Evolutionary conservation across 2,888 invertebrate genomes (phyloP), one percentile per base, ranked within the genome.

Genomic region (Chrysolina haemoptera): DNA sequence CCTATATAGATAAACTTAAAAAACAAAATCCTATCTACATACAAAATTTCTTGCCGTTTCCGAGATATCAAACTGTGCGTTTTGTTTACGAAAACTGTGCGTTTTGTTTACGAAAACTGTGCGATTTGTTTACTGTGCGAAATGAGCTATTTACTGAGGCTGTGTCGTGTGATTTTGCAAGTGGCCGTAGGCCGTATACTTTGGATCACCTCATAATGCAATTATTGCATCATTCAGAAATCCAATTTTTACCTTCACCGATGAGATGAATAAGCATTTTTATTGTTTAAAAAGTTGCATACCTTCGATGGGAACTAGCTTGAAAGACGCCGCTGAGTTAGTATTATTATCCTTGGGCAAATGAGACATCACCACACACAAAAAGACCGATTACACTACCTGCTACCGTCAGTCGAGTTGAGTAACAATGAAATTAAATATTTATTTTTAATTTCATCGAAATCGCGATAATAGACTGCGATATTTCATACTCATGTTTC

Each of bases 241-340:
- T 18, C 16, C 4, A 18, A 1, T 18, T 10, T 5, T 12, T 12
- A 22, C 20, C 53, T 18, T 5, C 11, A 11, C 12, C 16, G 20
- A 4, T 20, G 5, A 53, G 35, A 35, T 35, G 35, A 35, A 35
- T 8, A 35, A 35, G 35, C 18, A 16, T 11, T 18, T 20, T 53
- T 53, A 11, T 11, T 53, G 18, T 20, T 11, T 20, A 1, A 20
- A 53, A 22, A 22, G 11, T 27, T 43, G 40, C 63, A 50, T 63
- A 70, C 70, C 70, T 70, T 70, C 55, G 41, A 20, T 41, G 22
- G 53, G 16, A 53, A 72, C 72, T 43, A 72, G 16, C 27, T 64
- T 66, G 27, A 72, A 68, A 5, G 72, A 63, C 53, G 72, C 55
- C 0, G 43, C n/a, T 41, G 63, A 12, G 11, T 27, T 27, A 27